Evolutionary conservation across 2,797 vertebrate genomes (phyloP).

Genomic region (Etheostoma nigrum): DNA sequence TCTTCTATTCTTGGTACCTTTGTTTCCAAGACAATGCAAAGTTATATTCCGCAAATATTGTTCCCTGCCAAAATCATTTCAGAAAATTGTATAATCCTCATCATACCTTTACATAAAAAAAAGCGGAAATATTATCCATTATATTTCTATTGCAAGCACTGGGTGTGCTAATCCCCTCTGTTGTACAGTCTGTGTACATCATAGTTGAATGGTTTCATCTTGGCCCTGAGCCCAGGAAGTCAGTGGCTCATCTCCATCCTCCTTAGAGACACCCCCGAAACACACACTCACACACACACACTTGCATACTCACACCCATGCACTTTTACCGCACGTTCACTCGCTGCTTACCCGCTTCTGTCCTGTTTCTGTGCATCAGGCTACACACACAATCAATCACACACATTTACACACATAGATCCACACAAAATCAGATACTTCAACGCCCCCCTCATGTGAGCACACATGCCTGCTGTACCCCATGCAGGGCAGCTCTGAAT

Average conservation of each 20-base stretch:
- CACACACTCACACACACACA: slow-evolving; percentile 4
- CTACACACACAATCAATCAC: slow-evolving; percentile 21
- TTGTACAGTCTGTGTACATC: slow-evolving; percentile 70
- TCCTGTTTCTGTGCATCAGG: slow-evolving; percentile 28
- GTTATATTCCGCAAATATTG: slow-evolving; percentile 64
- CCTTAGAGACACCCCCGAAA: slow-evolving; percentile 42
- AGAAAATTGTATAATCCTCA: slow-evolving; percentile 68
- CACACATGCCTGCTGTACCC: slow-evolving; percentile 34
- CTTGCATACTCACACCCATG: background rate
- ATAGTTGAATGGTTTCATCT: slow-evolving; percentile 68
- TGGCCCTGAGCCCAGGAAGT: slow-evolving; percentile 74
- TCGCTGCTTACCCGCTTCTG: background rate
- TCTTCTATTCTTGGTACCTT: slow-evolving; percentile 43
- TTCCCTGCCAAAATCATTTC: slow-evolving; percentile 52
- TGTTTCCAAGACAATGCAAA: slow-evolving; percentile 70
- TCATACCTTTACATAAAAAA: slow-evolving; percentile 65
- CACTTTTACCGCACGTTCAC: slow-evolving; percentile 9
- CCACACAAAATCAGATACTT: slow-evolving; percentile 29
- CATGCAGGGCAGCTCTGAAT: slow-evolving; percentile 53
- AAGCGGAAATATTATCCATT: slow-evolving; percentile 59
- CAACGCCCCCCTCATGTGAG: background rate
- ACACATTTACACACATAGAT: slow-evolving; percentile 9
- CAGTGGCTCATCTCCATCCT: slow-evolving; percentile 70
- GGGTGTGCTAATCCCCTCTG: slow-evolving; percentile 73
- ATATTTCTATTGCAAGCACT: slow-evolving; percentile 58